Conservation (phyloP, 1,140 invertebrate genomes). For the Bombyx mandarina region DNA sequence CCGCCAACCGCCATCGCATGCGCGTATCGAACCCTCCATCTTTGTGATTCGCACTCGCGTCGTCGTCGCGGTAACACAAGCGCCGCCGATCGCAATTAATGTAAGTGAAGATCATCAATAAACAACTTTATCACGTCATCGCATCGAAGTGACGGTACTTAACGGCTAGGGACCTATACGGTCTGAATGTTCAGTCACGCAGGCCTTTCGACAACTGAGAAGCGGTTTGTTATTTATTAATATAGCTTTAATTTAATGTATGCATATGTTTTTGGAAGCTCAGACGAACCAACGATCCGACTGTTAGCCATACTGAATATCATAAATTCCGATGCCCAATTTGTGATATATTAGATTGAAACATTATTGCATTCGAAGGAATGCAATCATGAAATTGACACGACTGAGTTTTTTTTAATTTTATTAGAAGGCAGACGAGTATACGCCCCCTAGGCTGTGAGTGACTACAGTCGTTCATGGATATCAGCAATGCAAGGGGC, state of each 20-base stretch:
- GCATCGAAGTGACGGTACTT: slow-evolving; percentile 45
- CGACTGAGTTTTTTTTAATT: too few species aligned
- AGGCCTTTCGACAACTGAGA: slow-evolving; percentile 30
- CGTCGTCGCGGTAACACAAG: slow-evolving; percentile 49
- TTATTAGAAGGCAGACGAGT: too few species aligned
- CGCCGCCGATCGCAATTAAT: slow-evolving; percentile 66
- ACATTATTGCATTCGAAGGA: too few species aligned
- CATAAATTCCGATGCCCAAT: too few species aligned
- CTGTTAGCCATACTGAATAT: too few species aligned
- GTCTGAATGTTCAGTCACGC: slow-evolving; percentile 61
- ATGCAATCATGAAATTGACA: too few species aligned
- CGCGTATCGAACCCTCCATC: slow-evolving; percentile 48
- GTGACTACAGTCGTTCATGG: too few species aligned
- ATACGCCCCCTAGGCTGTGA: too few species aligned
- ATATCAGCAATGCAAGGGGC: too few species aligned
- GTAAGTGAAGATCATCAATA: slow-evolving; percentile 67
- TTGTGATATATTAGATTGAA: too few species aligned
- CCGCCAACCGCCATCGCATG: slow-evolving; percentile 31
- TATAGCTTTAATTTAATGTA: too few species aligned
- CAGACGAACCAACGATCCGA: background rate
- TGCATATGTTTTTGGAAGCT: slow-evolving; percentile 15
- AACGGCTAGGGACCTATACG: slow-evolving; percentile 43
- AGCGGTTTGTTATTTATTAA: too few species aligned
- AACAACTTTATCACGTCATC: slow-evolving; percentile 68
- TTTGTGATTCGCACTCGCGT: slow-evolving; percentile 59